Percentiles rank a stretch among this genome's conserved stretches.
Conservation (phyloP, 1,140 invertebrate species). For the Drosophila sproati region DNA sequence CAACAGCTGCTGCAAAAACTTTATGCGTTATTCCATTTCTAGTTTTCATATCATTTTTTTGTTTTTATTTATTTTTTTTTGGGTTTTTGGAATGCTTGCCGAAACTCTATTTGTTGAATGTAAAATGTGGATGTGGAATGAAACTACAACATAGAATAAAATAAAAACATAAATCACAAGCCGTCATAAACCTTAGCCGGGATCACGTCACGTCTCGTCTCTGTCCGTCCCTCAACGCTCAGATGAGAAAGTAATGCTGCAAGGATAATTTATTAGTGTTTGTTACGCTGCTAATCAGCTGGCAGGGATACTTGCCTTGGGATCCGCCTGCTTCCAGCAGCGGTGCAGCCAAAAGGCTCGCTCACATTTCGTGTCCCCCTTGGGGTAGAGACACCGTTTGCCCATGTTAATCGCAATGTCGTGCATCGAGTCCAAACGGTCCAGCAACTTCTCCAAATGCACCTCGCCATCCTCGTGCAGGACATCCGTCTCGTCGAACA, state of each 20-base stretch:
- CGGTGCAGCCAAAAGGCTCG: constrained; percentile 73
- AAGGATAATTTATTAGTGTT: constrained; percentile 36
- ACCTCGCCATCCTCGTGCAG: constrained; percentile 69
- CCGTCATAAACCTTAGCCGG: constrained; percentile 5
- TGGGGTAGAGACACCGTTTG: constrained; percentile 61
- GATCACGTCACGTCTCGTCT: constrained; percentile 1
- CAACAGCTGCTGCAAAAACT: constrained; percentile 57
- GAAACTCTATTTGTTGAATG: constrained; percentile 23
- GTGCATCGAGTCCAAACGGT: constrained; percentile 63
- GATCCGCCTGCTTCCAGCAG: constrained; percentile 70
- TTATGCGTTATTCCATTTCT: constrained; percentile 28
- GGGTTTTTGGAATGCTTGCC: constrained; percentile 34
- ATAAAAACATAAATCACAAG: constrained; percentile 46
- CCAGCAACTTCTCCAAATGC: constrained; percentile 61
- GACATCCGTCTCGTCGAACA: constrained; percentile 66
- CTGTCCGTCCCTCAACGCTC: constrained; percentile 23
- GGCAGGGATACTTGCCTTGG: constrained; percentile 47
- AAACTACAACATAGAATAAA: constrained; percentile 6
- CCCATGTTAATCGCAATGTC: constrained; percentile 70
- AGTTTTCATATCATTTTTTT: neutral
- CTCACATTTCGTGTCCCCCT: constrained; percentile 70
- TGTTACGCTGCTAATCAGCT: constrained; percentile 26
- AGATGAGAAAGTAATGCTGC: constrained; percentile 52
- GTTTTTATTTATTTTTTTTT: neutral
- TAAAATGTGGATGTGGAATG: constrained; percentile 2